Evolutionary conservation across 2,888 invertebrate genomes (phyloP), one percentile per base, ranked within the genome.

Genomic region (Atherix ibis): DNA sequence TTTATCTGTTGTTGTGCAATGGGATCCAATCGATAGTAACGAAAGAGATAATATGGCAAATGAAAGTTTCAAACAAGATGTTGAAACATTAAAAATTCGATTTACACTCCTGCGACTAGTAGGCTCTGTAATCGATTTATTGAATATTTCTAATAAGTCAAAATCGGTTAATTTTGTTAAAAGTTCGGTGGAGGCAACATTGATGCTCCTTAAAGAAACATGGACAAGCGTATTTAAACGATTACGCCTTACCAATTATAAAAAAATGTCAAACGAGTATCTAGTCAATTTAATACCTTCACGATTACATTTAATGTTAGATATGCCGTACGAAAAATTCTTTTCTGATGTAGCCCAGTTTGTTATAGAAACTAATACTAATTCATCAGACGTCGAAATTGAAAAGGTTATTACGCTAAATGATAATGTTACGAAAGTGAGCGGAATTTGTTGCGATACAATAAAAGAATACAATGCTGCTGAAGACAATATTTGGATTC

Each of bases 1-100:
- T 56, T 62, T 83, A 17, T 66, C 68, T 39, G 76, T 80, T 5
- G 72, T 78, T 48, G 64, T 73, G 8, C 70, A 68, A 44, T 82
- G 74, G 73, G 77, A 82, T 46, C 74, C 76, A 0, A 66, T 65
- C 42, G 55, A 59, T 48, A 40, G 54, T 34, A 48, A 51, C 2
- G 53, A 56, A 25, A 51, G 49, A 5, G 26, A 29, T 17, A 37
- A 35, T 12, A n/a, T n/a, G n/a, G n/a, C n/a, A n/a, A n/a, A n/a
- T n/a, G n/a, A n/a, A n/a, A 58, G 56, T 3, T 59, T 54, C 31
- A 44, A 53, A 28, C 60, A 61, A 38, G 58, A 60, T 41, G 44
- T 56, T 8, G 58, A 59, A 39, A 47, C 56, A 16, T 35, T 61
- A 18, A 54, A 54, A 35, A 32, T 60, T 14, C 53, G 62, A 4